phyloP scores from a whole-genome alignment of 2,888 invertebrate species.

The Crossocerus cetratus region DNA sequence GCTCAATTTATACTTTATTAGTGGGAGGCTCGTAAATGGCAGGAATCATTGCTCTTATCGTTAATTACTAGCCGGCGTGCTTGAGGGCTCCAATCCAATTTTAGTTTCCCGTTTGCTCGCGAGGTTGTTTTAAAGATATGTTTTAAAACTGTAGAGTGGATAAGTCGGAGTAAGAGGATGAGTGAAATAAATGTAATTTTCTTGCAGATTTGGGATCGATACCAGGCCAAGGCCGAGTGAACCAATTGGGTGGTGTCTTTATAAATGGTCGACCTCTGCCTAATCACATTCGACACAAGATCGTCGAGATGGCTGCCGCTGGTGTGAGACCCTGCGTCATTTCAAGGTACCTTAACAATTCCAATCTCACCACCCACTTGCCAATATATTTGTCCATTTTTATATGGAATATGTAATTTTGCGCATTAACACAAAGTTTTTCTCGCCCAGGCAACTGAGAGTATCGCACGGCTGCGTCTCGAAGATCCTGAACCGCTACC shows the following conservation, averaged over 20 bases:
- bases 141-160: too few relatives aligned
- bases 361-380: neutral
- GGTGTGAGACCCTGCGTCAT: slow-evolving; percentile 98
- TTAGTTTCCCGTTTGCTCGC: too few relatives aligned
- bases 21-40: slow-evolving; percentile 59
- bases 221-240: slow-evolving; percentile 95
- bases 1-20: slow-evolving; percentile 35
- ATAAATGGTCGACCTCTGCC: slow-evolving; percentile 98
- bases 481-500: slow-evolving; percentile 95
- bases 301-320: slow-evolving; percentile 96
- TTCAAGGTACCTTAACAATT: slow-evolving; percentile 78
- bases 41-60: slow-evolving; percentile 60
- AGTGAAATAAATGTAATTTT: neutral
- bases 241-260: slow-evolving; percentile 98
- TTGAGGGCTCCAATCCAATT: too few relatives aligned
- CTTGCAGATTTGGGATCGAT: slow-evolving; percentile 72
- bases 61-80: slow-evolving; percentile 30
- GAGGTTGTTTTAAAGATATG: too few relatives aligned
- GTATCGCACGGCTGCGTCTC: slow-evolving; percentile 98
- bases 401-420: neutral
- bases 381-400: too few relatives aligned
- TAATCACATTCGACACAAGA: slow-evolving; percentile 95
- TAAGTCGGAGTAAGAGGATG: too few relatives aligned
- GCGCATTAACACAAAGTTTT: too few relatives aligned
- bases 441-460: slow-evolving; percentile 84